Conservation (phyloP, 2,888 invertebrate genomes). For the Dione vanillae region DNA sequence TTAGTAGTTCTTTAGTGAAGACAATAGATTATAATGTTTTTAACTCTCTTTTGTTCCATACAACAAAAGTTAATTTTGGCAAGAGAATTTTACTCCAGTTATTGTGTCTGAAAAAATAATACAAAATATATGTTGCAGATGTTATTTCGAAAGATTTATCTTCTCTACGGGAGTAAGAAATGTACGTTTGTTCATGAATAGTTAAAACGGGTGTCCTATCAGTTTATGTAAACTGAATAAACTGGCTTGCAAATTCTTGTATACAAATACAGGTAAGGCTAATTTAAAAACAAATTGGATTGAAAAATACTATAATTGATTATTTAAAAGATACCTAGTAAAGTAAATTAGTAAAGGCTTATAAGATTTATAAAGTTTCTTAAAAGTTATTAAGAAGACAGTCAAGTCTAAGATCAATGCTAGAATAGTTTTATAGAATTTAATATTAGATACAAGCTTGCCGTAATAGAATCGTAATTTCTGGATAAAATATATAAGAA, state of each 20-base stretch:
- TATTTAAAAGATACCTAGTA: neutral
- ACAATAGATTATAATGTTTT: neutral
- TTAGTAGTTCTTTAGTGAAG: neutral
- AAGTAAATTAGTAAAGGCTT: too few relatives aligned
- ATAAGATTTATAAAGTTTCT: too few relatives aligned
- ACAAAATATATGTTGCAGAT: slow-evolving; percentile 29
- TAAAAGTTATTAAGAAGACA: too few relatives aligned
- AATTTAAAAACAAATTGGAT: slow-evolving; percentile 57
- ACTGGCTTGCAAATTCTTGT: slow-evolving; percentile 55
- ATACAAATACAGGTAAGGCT: slow-evolving; percentile 51
- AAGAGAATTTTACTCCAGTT: neutral
- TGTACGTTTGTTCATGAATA: slow-evolving; percentile 46
- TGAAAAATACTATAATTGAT: neutral
- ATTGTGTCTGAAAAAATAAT: slow-evolving; percentile 16
- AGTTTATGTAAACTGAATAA: slow-evolving; percentile 62
- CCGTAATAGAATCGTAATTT: too few relatives aligned
- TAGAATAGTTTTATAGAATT: too few relatives aligned
- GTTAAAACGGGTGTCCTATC: slow-evolving; percentile 54
- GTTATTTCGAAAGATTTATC: slow-evolving; percentile 57
- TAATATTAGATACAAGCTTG: too few relatives aligned
- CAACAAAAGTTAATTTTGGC: slow-evolving; percentile 18
- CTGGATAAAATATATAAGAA: too few relatives aligned
- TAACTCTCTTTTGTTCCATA: neutral
- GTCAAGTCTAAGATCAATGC: too few relatives aligned
- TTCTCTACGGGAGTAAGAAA: slow-evolving; percentile 35